These are phyloP conservation scores for Spodoptera littoralis DNA, from an alignment of 2,888 invertebrate genomes.

Conservation along the genomic window DNA sequence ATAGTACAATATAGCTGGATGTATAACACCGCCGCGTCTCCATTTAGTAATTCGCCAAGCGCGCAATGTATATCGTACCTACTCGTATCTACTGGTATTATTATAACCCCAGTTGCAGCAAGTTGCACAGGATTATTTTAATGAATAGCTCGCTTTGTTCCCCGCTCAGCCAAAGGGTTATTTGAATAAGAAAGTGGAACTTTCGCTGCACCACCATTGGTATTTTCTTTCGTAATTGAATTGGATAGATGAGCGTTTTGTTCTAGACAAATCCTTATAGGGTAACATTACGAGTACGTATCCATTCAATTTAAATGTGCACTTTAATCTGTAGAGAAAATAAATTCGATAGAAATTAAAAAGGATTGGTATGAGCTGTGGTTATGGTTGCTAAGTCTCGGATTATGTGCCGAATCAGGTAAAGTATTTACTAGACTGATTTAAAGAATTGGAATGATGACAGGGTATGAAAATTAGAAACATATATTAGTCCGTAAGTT, in stretches of 20 bases:
- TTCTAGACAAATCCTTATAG: constrained; percentile 59
- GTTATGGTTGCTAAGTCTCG: too few relatives aligned
- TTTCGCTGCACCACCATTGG: constrained; percentile 69
- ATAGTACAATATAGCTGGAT: constrained; percentile 16
- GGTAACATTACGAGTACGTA: constrained; percentile 24
- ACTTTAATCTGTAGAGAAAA: constrained; percentile 29
- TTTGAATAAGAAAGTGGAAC: constrained; percentile 85
- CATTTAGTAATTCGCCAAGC: constrained; percentile 58
- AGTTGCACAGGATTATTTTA: constrained; percentile 78
- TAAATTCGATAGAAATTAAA: constrained; percentile 3
- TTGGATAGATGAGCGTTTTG: constrained; percentile 75
- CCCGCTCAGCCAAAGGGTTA: constrained; percentile 73
- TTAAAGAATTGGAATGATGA: not conserved
- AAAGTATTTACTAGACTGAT: not conserved
- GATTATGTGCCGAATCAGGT: too few relatives aligned
- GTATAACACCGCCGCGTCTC: constrained; percentile 46
- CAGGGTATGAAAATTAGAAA: too few relatives aligned
- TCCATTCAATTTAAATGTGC: constrained; percentile 36
- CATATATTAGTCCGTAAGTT: too few relatives aligned
- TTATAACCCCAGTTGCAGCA: constrained; percentile 63
- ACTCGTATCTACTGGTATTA: constrained; percentile 40
- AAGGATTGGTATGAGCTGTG: too few relatives aligned
- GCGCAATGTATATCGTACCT: constrained; percentile 47
- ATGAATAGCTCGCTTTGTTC: constrained; percentile 84
- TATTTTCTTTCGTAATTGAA: constrained; percentile 85